A percentile compares a stretch with the other conserved stretches of the same genome.
These are phyloP conservation scores for Leptopilina syphax DNA, from an alignment of 2,888 invertebrate species.

Conservation along the genomic window DNA sequence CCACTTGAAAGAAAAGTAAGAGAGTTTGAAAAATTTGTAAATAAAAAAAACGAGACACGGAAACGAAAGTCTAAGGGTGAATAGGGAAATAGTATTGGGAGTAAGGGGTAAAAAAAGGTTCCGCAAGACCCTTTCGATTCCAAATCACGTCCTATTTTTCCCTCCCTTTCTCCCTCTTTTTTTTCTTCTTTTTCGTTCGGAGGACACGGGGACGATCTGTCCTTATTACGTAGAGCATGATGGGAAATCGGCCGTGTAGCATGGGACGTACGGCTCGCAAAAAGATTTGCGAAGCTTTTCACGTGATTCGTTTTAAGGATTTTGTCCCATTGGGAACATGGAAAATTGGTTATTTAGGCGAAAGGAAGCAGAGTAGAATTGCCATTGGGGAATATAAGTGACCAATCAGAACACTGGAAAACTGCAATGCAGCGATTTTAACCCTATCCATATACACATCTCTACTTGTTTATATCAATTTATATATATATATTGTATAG, in stretches of 20 bases:
- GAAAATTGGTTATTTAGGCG: slow-evolving; percentile 32
- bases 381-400: slow-evolving; percentile 31
- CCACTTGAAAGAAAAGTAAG: neutral
- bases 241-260: slow-evolving; percentile 31
- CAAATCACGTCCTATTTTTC: slow-evolving; percentile 31
- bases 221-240: slow-evolving; percentile 29
- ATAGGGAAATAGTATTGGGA: neutral
- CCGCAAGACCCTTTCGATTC: slow-evolving; percentile 20
- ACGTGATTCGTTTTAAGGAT: slow-evolving; percentile 37
- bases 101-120: neutral
- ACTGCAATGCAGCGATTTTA: slow-evolving; percentile 31
- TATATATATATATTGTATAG: too few relatives aligned
- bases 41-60: neutral
- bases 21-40: neutral
- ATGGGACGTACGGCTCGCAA: neutral
- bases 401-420: slow-evolving; percentile 28
- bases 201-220: slow-evolving; percentile 17
- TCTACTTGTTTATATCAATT: neutral
- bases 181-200: neutral
- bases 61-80: slow-evolving; percentile 3
- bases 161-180: too few relatives aligned
- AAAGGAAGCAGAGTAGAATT: neutral
- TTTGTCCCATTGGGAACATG: slow-evolving; percentile 9
- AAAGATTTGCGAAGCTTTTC: slow-evolving; percentile 37
- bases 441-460: neutral